Percentiles rank a stretch among this genome's conserved stretches.
phyloP scores from a whole-genome alignment of 2,888 invertebrate species.

The Macaria liturata region DNA sequence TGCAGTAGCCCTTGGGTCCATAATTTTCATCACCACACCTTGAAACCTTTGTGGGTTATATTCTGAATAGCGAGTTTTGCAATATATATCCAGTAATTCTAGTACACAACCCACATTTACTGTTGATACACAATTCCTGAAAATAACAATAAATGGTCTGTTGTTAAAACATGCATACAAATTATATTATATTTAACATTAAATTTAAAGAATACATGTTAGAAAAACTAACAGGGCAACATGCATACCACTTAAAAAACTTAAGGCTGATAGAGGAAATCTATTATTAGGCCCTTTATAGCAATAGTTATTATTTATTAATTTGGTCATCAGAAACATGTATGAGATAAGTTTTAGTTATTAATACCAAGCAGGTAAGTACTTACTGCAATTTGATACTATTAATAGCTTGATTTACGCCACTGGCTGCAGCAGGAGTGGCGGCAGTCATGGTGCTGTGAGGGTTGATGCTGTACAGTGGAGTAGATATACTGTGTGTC shows the following conservation, averaged over 20 bases:
- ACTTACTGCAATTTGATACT: conserved; percentile 85
- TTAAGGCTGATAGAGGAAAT: too few relatives aligned
- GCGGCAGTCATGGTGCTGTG: conserved; percentile 80
- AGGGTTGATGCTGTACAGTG: conserved; percentile 71
- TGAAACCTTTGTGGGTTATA: conserved; percentile 92
- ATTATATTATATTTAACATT: not conserved
- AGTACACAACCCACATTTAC: conserved; percentile 89
- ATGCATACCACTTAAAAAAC: too few relatives aligned
- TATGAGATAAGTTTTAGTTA: too few relatives aligned
- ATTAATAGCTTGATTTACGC: conserved; percentile 82
- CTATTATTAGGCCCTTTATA: too few relatives aligned
- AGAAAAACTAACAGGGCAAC: too few relatives aligned
- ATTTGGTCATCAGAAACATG: too few relatives aligned
- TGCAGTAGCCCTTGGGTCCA: conserved; percentile 90
- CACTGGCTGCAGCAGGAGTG: conserved; percentile 78
- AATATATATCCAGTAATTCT: conserved; percentile 89
- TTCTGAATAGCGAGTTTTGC: conserved; percentile 91
- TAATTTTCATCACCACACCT: conserved; percentile 92
- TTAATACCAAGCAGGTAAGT: not conserved
- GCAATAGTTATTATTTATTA: too few relatives aligned
- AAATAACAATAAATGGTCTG: conserved; percentile 38
- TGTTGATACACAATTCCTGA: conserved; percentile 92
- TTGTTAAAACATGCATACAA: conserved; percentile 7
- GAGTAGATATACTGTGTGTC: conserved; percentile 55
- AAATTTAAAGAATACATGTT: too few relatives aligned